Base-by-base conservation (phyloP, 2,113 vertebrate genomes). In the Calonectris borealis region DNA sequence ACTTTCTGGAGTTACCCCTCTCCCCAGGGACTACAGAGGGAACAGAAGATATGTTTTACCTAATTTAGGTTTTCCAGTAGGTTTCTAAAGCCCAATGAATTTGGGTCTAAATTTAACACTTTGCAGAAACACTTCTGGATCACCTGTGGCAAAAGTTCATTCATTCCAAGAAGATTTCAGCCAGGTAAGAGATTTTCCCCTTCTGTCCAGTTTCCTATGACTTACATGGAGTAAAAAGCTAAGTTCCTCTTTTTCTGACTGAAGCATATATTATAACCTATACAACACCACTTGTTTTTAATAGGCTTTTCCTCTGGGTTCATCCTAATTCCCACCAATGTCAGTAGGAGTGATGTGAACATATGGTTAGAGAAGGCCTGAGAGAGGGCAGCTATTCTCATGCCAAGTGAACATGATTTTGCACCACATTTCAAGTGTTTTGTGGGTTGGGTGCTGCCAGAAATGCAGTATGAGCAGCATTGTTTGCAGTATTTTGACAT, bases 311-410 rank as follows among this genome's bases (percentile, higher is more conserved):
- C 94, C 68, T 95, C 51, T 54, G 92, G 86, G 90, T 70, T 79
- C 5, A 2, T 60, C 0, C 0, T 69, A 95, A 93, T 93, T 95
- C 92, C 57, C 76, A 92, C 31, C 48, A 48, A 82, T 92, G 94
- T 91, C 96, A 96, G 62, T 10, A 94, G 94, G 83, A 96, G 44
- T 91, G 92, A 97, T 96, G 95, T 87, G 90, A 95, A 94, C 93
- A 93, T 96, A 88, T 94, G 92, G 92, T 82, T 90, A 86, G 86
- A 91, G 81, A 87, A 94, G 81, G 52, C 73, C 61, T 94, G 83
- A 82, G 92, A 94, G 88, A 95, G 77, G 83, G 34, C 65, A 86
- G 22, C 36, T 96, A 89, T 84, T 83, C 81, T 96, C 83, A 91
- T 87, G 92, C 77, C 92, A 86, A 82, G 49, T 72, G 88, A 93